Evolutionary conservation across 2,888 invertebrate genomes (phyloP), one percentile per base, ranked within the genome.

Genomic region (Uloborus plumipes): DNA sequence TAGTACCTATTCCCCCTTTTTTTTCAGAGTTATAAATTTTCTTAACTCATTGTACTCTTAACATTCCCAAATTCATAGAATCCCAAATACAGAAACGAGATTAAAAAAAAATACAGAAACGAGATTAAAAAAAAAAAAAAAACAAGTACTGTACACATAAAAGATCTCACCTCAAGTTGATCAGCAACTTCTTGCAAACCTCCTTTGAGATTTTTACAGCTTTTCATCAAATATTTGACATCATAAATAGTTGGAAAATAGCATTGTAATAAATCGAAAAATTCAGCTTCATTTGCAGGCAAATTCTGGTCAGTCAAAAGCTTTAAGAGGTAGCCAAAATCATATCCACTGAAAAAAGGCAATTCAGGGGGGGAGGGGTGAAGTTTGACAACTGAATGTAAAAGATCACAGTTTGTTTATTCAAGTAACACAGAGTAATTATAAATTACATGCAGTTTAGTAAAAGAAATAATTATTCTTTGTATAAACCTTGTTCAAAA

Each of bases 141-240:
- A 58, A 16, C 20, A 13, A 58, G 18, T 9, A 26, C 26, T 39
- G 3, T 39, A 39, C 39, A 39, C 39, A 39, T 39, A 4, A 39
- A 98, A 93, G 61, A 26, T 53, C 85, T 84, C 79, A 91, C 90
- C 87, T 90, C 89, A 69, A 91, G 86, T 85, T 90, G 90, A 82
- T 91, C 90, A 53, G 89, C 85, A 39, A 99, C 97, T 90, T 99
- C 99, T 91, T 99, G 99, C 59, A 99, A 92, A 15, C 99, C 99
- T 51, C 99, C 99, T 90, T 99, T 99, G 85, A 99, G 91, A 89
- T 97, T 98, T 91, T 98, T 98, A 91, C 98, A 98, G 84, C 97
- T 94, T 89, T 98, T 98, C 98, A 99, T 98, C 88, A 99, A 91
- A 90, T 98, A 98, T 93, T 99, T 99, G 69, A 99, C 97, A 91